Conservation (phyloP, 1,140 invertebrate genomes). For the Ceratosolen fusciceps region DNA sequence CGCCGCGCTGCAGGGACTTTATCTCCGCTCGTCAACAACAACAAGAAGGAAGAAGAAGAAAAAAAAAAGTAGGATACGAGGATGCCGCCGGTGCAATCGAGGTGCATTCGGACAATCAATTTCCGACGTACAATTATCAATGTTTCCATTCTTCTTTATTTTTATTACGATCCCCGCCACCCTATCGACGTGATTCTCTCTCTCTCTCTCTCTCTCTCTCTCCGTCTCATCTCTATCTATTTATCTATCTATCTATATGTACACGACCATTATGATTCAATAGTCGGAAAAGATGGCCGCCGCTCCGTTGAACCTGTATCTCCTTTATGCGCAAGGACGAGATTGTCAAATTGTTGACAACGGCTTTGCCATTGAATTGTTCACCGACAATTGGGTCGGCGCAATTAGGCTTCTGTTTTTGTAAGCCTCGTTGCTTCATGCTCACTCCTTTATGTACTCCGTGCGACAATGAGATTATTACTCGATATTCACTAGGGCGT, state of each 20-base stretch:
- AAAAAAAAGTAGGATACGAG: background rate
- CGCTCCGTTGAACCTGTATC: background rate
- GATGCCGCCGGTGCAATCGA: background rate
- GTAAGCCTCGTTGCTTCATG: background rate
- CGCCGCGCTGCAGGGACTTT: background rate
- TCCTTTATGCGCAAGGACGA: background rate
- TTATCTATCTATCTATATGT: too few species aligned
- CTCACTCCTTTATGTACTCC: background rate
- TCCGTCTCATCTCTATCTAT: too few species aligned
- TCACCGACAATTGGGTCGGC: background rate
- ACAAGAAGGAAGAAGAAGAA: too few species aligned
- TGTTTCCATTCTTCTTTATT: background rate
- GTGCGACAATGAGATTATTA: too few species aligned
- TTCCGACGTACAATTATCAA: background rate
- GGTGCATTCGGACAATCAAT: too few species aligned
- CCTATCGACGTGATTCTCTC: too few species aligned
- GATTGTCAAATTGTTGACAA: background rate
- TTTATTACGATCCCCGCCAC: background rate
- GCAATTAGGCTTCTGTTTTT: background rate
- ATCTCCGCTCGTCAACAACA: background rate
- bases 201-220: too few species aligned
- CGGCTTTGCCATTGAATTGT: background rate
- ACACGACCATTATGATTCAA: background rate
- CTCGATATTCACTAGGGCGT: too few species aligned
- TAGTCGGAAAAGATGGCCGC: too few species aligned